Percentiles rank a stretch among this genome's conserved stretches.
Conservation (phyloP, 2,113 vertebrate genomes). For the Ranitomeya imitator region DNA sequence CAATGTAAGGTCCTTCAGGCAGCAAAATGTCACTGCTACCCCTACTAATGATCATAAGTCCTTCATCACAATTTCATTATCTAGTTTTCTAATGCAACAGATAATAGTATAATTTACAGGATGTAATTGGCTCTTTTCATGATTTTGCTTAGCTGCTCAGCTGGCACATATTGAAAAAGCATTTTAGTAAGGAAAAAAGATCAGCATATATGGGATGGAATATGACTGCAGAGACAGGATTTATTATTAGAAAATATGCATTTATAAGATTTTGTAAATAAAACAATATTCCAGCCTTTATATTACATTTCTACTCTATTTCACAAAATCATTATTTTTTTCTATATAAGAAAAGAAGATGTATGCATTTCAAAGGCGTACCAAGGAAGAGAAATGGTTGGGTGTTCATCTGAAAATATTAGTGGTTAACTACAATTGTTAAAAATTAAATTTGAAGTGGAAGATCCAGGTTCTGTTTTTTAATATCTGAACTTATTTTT, state of each 20-base stretch:
- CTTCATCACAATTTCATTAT: constrained; percentile 39
- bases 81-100: constrained; percentile 36
- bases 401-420: too few species aligned
- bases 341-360: background rate
- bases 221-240: background rate
- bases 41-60: constrained; percentile 14
- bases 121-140: constrained; percentile 45
- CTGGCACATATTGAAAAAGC: constrained; percentile 28
- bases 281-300: background rate
- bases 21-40: background rate
- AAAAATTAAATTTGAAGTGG: too few species aligned
- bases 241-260: background rate
- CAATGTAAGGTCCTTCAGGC: constrained; percentile 3
- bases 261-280: background rate
- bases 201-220: constrained; percentile 16
- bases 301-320: background rate
- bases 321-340: background rate
- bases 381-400: too few species aligned
- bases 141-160: constrained; percentile 46
- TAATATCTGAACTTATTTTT: too few species aligned
- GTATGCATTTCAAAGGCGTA: too few species aligned
- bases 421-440: too few species aligned
- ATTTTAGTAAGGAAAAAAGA: constrained; percentile 25
- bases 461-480: too few species aligned
- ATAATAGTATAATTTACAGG: constrained; percentile 47